phyloP scores from a whole-genome alignment of 2,888 invertebrate species.

The Dorcus parallelipipedus region DNA sequence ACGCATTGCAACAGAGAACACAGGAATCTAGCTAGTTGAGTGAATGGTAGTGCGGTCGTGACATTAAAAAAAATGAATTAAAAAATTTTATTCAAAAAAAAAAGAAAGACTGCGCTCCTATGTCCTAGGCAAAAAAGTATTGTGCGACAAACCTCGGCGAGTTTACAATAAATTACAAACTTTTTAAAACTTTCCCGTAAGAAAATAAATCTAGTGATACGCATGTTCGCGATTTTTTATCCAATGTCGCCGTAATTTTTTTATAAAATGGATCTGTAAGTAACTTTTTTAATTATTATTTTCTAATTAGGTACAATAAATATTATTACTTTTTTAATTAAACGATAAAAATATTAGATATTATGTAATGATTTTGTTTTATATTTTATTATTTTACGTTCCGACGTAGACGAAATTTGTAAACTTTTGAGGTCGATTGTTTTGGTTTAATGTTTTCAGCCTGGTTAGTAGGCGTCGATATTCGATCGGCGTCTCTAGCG shows the following conservation, averaged over 20 bases:
- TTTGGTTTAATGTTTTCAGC: constrained; percentile 23
- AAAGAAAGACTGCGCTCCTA: too few species aligned
- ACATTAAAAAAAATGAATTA: neutral
- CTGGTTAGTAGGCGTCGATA: constrained; percentile 17
- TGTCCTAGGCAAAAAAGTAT: too few species aligned
- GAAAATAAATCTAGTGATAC: too few species aligned
- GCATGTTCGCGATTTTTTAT: too few species aligned
- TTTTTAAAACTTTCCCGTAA: too few species aligned
- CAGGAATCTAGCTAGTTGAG: too few species aligned
- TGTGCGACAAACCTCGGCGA: too few species aligned
- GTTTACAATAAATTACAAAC: too few species aligned
- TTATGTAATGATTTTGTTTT: constrained; percentile 1
- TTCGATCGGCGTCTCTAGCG: constrained; percentile 39
- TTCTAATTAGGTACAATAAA: neutral
- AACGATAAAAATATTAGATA: too few species aligned
- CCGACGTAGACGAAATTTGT: neutral
- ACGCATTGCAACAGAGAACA: constrained; percentile 21
- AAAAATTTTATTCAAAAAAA: too few species aligned
- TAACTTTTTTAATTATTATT: constrained; percentile 2
- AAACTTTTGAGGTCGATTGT: constrained; percentile 8
- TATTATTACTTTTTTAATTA: too few species aligned
- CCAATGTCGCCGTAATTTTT: neutral
- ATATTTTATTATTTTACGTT: neutral
- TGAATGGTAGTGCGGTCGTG: constrained; percentile 3
- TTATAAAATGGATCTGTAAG: constrained; percentile 13